Conservation (phyloP, 2,113 vertebrate genomes). For the Bubalus kerabau region DNA sequence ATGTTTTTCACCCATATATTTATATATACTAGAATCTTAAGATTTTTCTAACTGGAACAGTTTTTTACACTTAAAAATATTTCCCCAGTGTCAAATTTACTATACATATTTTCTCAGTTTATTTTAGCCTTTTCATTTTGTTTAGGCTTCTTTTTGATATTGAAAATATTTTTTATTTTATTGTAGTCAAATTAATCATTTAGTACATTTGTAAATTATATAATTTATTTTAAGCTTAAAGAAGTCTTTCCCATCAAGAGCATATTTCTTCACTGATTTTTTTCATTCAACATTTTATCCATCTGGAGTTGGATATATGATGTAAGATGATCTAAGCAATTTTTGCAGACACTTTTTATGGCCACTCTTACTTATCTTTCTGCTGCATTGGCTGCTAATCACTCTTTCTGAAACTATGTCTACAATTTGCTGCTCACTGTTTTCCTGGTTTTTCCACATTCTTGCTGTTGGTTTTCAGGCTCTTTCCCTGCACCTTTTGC, state of each 20-base stretch:
- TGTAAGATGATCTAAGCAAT: not conserved
- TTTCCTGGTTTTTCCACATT: not conserved
- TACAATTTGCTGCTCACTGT: not conserved
- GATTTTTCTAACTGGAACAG: not conserved
- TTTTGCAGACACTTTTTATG: not conserved
- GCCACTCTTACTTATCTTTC: not conserved
- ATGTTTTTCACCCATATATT: not conserved
- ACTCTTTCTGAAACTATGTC: not conserved
- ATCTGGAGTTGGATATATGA: not conserved
- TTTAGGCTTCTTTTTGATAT: not conserved
- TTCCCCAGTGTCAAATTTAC: not conserved
- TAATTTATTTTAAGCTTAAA: not conserved
- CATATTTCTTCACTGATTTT: not conserved
- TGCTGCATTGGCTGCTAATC: not conserved
- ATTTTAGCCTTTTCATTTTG: not conserved
- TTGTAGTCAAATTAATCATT: not conserved
- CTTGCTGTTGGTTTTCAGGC: not conserved
- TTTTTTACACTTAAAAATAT: not conserved
- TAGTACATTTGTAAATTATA: not conserved
- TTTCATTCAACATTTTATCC: not conserved
- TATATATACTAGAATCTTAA: not conserved
- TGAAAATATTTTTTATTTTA: slow-evolving; percentile 10
- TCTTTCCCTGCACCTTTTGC: not conserved
- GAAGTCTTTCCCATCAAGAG: not conserved
- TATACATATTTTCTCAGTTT: not conserved